Conservation (phyloP, 2,888 invertebrate species). For the Drosophila flavopinicola region DNA sequence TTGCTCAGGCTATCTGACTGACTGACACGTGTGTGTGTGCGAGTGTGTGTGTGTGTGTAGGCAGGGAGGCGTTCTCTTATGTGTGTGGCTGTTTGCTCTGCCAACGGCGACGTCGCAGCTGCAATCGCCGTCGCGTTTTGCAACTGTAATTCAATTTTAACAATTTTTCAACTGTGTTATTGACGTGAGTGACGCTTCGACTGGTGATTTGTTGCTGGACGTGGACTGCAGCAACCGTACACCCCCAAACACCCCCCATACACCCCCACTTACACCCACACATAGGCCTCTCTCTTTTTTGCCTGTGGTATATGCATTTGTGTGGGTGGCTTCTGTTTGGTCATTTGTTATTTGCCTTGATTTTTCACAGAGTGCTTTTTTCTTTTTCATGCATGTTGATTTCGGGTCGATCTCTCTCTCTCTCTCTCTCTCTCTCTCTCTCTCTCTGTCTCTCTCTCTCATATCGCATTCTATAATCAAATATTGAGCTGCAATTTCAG, state of each 20-base stretch:
- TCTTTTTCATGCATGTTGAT: conserved; percentile 21
- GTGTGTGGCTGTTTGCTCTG: conserved; percentile 58
- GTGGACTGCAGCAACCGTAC: conserved; percentile 1
- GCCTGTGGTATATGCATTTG: conserved; percentile 15
- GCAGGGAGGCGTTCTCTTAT: conserved; percentile 3
- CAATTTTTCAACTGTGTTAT: conserved; percentile 83
- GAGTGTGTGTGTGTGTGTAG: conserved; percentile 13
- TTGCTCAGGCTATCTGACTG: conserved; percentile 21
- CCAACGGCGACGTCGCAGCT: conserved; percentile 44
- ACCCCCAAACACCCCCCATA: no score
- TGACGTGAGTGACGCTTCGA: conserved; percentile 80
- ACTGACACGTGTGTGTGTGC: conserved; percentile 34
- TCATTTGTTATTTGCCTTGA: conserved; percentile 76
- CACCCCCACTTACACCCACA: background rate
- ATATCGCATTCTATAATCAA: conserved; percentile 71
- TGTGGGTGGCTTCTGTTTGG: conserved; percentile 48
- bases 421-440: conserved; percentile 22
- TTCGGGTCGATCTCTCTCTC: conserved; percentile 22
- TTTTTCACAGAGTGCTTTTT: conserved; percentile 33
- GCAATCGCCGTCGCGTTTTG: conserved; percentile 73
- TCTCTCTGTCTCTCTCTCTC: conserved; percentile 22
- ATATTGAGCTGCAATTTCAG: conserved; percentile 69
- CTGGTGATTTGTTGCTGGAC: conserved; percentile 77
- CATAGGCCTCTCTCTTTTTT: conserved; percentile 32
- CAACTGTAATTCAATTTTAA: conserved; percentile 82